Base-by-base conservation (phyloP, 2,113 vertebrate species). In the Vanacampus margaritifer region DNA sequence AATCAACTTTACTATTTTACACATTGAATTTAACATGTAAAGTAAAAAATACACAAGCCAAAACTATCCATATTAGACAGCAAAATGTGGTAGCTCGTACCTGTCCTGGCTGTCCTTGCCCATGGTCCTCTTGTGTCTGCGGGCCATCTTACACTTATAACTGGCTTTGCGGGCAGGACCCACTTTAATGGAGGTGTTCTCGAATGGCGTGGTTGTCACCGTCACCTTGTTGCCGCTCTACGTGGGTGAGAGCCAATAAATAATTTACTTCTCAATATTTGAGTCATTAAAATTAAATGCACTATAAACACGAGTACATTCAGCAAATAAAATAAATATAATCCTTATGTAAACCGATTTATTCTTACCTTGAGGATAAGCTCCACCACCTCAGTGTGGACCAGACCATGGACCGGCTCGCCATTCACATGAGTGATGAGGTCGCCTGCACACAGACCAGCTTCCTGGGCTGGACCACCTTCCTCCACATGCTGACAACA, bases 371-470 rank as follows among this genome's bases (percentile, higher is more conserved):
- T 97, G 28, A 97, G 92, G 74, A 97, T 97, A 69, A 98, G 93
- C 74, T 97, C 95, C 1, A 98, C 95, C 14, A 98, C 95, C 76
- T 98, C 95, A 2, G 95, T 96, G 83, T 98, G 95, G 74, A 97
- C 95, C 87, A 98, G 88, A 51, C 95, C 95, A 0, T 98, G 95
- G 35, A 98, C 95, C 0, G 95, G 90, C 76, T 98, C 95, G 28
- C 95, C 95, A 1, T 98, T 98, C 72, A 97, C 95, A n/a, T 98
- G 95, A n/a, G 95, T 98, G 87, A 98, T 98, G 79, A 98, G 95
- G 86, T 98, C 95, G 24, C 95, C 95, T 0, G 95, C 94, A 67
- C 94, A 95, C 11, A 98, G 92, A 7, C 95, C 93, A 0, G 95
- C 95, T 79, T 97, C 95, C 65, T 98, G 94, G 37, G 95, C 94